These are phyloP conservation scores for Frankliniella intonsa DNA, from an alignment of 2,888 invertebrate species.

Conservation along the genomic window DNA sequence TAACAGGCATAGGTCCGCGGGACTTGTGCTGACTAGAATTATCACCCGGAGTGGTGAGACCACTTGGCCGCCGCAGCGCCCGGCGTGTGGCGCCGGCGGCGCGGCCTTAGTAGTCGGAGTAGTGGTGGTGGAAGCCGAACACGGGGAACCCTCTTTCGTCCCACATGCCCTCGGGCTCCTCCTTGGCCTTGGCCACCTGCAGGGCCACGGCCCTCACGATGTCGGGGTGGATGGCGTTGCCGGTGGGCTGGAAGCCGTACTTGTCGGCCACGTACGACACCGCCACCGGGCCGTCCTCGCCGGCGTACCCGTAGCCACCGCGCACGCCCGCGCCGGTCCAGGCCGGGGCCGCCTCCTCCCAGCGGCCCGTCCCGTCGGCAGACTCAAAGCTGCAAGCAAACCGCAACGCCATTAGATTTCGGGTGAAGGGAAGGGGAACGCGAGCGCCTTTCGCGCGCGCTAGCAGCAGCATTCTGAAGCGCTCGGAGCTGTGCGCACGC, in stretches of 20 bases:
- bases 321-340: constrained; percentile 7
- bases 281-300: not conserved
- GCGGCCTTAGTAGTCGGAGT: not conserved
- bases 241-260: constrained; percentile 21
- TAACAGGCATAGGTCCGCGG: not conserved
- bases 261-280: constrained; percentile 13
- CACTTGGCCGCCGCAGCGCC: not conserved
- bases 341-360: constrained; percentile 3
- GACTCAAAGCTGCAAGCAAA: constrained; percentile 5
- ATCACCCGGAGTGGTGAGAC: not conserved
- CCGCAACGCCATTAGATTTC: not conserved
- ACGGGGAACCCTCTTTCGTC: not conserved
- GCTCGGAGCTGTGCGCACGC: not conserved
- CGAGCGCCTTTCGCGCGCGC: not conserved
- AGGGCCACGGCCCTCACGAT: constrained; percentile 2
- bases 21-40: not conserved
- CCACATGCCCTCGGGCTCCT: constrained; percentile 21
- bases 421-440: not conserved
- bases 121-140: not conserved
- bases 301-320: constrained; percentile 8
- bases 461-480: not conserved
- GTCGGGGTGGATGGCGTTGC: constrained; percentile 2
- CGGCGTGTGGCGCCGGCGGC: not conserved
- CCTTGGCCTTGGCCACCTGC: constrained; percentile 18
- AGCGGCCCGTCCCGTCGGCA: not conserved